Conservation (phyloP, 2,888 invertebrate genomes). For the Oligia strigilis region DNA sequence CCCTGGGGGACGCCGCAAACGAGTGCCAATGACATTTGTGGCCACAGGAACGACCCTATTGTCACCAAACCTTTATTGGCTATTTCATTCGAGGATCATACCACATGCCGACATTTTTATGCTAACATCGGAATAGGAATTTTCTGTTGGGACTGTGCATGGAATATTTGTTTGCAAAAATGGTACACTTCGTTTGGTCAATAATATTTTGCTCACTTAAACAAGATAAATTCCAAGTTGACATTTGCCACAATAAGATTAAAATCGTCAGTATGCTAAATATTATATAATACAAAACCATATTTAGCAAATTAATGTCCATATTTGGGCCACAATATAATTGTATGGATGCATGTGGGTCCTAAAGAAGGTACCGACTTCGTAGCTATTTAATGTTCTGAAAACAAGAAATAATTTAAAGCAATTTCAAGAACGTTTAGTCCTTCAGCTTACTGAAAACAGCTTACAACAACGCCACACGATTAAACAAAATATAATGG, state of each 20-base stretch:
- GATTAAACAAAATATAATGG: slow-evolving; percentile 52
- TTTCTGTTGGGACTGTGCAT: slow-evolving; percentile 12
- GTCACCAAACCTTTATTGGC: slow-evolving; percentile 43
- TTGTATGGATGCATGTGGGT: not conserved
- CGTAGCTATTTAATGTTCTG: not conserved
- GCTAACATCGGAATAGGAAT: not conserved
- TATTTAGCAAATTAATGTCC: not conserved
- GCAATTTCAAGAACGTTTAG: not conserved
- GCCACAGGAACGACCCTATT: slow-evolving; percentile 25
- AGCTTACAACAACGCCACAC: slow-evolving; percentile 7
- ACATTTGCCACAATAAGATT: not conserved
- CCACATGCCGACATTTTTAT: slow-evolving; percentile 22
- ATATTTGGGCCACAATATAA: not conserved
- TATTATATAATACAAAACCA: not conserved
- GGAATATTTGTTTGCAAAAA: not conserved
- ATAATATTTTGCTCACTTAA: not conserved
- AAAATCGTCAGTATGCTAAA: not conserved
- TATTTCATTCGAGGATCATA: slow-evolving; percentile 34
- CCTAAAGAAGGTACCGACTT: not conserved
- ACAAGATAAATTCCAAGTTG: not conserved
- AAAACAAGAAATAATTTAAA: not conserved
- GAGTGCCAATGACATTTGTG: slow-evolving; percentile 42
- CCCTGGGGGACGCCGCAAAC: slow-evolving; percentile 40
- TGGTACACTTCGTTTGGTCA: not conserved
- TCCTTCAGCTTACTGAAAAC: not conserved